Conservation (phyloP, 2,113 vertebrate genomes). For the Grammomys dolichurus region DNA sequence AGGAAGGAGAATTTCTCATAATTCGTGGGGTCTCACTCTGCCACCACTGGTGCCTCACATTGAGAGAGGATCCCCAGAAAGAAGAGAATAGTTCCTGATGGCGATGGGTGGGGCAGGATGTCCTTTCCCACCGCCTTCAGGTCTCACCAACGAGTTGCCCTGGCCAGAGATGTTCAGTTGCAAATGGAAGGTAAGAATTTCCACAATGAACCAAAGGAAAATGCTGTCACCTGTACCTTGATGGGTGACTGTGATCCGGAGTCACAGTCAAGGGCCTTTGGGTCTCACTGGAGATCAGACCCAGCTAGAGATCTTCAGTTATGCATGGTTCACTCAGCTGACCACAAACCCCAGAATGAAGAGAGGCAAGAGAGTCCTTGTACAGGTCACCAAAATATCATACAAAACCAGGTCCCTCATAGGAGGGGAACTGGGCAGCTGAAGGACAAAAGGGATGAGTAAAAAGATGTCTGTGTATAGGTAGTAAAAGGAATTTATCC, state of each 20-base stretch:
- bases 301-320: not conserved
- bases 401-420: too few species aligned
- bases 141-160: not conserved
- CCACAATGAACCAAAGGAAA: not conserved
- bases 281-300: not conserved
- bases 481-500: not conserved
- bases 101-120: not conserved
- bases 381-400: not conserved
- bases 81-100: not conserved
- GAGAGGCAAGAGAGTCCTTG: not conserved
- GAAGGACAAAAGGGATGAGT: too few species aligned
- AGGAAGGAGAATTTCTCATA: not conserved
- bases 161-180: not conserved
- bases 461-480: not conserved
- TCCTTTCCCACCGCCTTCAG: not conserved
- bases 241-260: not conserved
- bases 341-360: not conserved
- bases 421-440: not conserved
- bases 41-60: not conserved
- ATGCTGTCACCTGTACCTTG: not conserved
- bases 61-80: not conserved
- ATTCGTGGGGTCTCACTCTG: not conserved
- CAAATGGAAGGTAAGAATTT: not conserved
- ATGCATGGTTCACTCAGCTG: not conserved
- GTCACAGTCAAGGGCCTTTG: not conserved